Conservation (phyloP, 2,888 invertebrate species). For the Xylophagus ater region DNA sequence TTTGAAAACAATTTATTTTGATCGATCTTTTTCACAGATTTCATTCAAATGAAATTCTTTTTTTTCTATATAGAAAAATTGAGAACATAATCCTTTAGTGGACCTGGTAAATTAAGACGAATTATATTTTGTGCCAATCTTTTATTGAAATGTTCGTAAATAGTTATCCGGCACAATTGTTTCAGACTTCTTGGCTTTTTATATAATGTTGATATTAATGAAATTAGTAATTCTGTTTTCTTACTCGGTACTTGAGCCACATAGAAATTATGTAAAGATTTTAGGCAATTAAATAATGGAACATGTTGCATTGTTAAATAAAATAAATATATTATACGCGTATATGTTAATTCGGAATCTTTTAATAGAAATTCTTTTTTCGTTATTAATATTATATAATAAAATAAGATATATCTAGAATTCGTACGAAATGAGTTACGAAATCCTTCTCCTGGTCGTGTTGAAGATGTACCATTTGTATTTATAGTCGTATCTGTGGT, state of each 20-base stretch:
- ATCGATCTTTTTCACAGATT: too few relatives aligned
- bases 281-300: constrained; percentile 55
- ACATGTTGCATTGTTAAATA: constrained; percentile 57
- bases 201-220: constrained; percentile 50
- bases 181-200: constrained; percentile 58
- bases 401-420: constrained; percentile 50
- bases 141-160: constrained; percentile 53
- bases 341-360: constrained; percentile 51
- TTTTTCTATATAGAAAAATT: too few relatives aligned
- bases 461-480: constrained; percentile 14
- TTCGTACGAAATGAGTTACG: constrained; percentile 40
- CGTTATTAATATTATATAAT: constrained; percentile 59
- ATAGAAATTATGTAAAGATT: constrained; percentile 52
- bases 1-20: too few relatives aligned
- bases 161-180: constrained; percentile 56
- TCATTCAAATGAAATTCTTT: too few relatives aligned
- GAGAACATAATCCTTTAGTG: constrained; percentile 56
- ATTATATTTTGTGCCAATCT: constrained; percentile 53
- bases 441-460: constrained; percentile 28
- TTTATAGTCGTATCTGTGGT: constrained; percentile 17
- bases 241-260: constrained; percentile 51
- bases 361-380: constrained; percentile 51
- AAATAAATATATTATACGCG: constrained; percentile 53
- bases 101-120: constrained; percentile 55
- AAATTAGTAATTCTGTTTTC: constrained; percentile 50